Base-by-base conservation (phyloP, 2,113 vertebrate genomes). In the Vidua macroura region DNA sequence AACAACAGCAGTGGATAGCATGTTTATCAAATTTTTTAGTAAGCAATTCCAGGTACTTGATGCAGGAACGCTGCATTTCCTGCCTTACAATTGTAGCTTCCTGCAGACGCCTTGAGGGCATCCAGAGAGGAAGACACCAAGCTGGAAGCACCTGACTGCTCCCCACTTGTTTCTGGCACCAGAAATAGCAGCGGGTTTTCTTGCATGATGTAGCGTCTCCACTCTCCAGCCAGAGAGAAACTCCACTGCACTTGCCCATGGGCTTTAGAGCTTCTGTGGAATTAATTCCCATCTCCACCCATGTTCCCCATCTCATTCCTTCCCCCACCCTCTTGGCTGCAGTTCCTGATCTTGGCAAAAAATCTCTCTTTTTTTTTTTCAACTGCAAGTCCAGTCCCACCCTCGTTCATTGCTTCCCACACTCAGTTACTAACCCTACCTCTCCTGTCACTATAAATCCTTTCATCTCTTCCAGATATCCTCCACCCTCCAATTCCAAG, bases 211-310 rank as follows among this genome's bases (percentile, higher is more conserved):
- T 37, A 90, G 76, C 2, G 41, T 93, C 92, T 93, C 94, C 86
- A 72, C 91, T 92, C 91, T 90, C 27, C 44, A 95, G 86, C 52
- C 80, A 92, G 91, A 76, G 92, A 96, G 96, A 92, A 96, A 94
- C 92, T 88, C 68, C 43, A 75, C 56, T 86, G 83, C 64, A 68
- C 35, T 92, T 93, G 88, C 94, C 91, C 52, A 67, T 11, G 52
- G 92, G 91, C 92, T 93, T 81, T 60, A 72, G 43, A 88, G 92
- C 80, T 94, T 55, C 92, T 81, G 64, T 55, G 60, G 90, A 96
- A 96, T 92, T 86, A 95, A 93, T 94, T 94, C 60, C 48, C 92
- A 92, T 67, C 95, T 96, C 95, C 96, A 93, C 96, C 95, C 92
- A 94, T 74, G 56, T 74, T 94, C 67, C 72, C 52, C 76, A 86